Evolutionary conservation across 1,140 invertebrate species (phyloP), one percentile per base, ranked within the genome.

Genomic region (Plutomurus gul): DNA sequence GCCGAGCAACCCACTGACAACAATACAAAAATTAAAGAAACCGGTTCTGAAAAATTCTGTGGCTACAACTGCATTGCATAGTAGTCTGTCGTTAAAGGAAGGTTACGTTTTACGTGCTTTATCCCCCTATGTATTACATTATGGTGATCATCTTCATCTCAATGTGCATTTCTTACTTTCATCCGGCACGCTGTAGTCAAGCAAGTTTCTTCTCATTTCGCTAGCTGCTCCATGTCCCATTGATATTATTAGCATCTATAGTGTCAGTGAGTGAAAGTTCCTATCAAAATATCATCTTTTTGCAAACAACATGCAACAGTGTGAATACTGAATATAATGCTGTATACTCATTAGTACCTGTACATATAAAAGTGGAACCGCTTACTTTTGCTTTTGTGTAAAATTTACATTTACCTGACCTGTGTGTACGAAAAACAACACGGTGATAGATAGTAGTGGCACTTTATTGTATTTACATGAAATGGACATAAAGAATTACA

Each of bases 31-130:
- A 33, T 65, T 65, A 65, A 30, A 30, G 56, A 65, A 65, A 65
- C 56, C 56, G 56, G 56, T 65, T 65, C 16, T 36, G 27, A 18
- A 16, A 33, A 16, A 16, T 30, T 65, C 30, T 22, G 27, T 51
- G 18, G 11, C 16, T 51, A 22, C 20, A 22, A 22, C 22, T 30
- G 22, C 22, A 30, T 56, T 65, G 56, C 56, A 65, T 65, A 65
- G 13, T 43, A 43, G n/a, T n/a, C n/a, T n/a, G 11, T 65, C 25
- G 56, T 65, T 4, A 30, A 33, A 30, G 56, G 27, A 65, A 65
- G 51, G 56, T 65, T 65, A 65, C 56, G 36, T n/a, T 65, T 30
- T 65, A 30, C 56, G 56, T 65, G 56, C 56, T 65, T 65, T 65
- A 65, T n/a, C 56, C 56, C 8, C 27, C 30, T n/a, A 43, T 43